A percentile compares a stretch with the other conserved stretches of the same genome.
Conservation (phyloP, 2,888 invertebrate genomes). For the Phortica magna region DNA sequence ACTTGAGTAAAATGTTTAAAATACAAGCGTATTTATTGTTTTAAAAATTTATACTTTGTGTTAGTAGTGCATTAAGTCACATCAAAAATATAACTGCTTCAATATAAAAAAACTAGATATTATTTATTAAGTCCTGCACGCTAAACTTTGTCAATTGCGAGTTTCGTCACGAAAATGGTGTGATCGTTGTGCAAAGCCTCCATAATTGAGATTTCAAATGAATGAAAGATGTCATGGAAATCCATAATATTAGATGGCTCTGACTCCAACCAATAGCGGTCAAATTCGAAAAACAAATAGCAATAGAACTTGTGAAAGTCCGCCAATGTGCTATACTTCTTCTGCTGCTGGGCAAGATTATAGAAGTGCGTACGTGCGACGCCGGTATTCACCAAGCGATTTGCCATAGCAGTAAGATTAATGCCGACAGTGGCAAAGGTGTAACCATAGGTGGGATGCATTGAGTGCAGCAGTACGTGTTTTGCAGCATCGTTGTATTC, state of each 20-base stretch:
- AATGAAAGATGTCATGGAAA: conserved; percentile 91
- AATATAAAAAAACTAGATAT: no score
- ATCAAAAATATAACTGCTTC: no score
- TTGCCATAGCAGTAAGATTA: conserved; percentile 95
- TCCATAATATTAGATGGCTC: conserved; percentile 97
- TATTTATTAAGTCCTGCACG: background rate
- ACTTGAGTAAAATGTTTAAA: no score
- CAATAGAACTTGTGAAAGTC: conserved; percentile 96
- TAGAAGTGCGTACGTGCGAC: conserved; percentile 94
- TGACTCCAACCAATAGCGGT: conserved; percentile 94
- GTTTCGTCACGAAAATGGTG: conserved; percentile 88
- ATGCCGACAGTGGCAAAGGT: conserved; percentile 96
- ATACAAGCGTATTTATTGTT: no score
- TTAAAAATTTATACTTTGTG: no score
- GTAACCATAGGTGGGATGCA: conserved; percentile 93
- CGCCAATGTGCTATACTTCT: conserved; percentile 82
- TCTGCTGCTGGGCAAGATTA: conserved; percentile 81
- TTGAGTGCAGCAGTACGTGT: conserved; percentile 91
- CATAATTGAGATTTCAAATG: conserved; percentile 88
- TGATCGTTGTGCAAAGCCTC: conserved; percentile 83
- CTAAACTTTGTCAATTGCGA: conserved; percentile 86
- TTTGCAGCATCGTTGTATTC: conserved; percentile 89
- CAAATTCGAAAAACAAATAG: conserved; percentile 95
- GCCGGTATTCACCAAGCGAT: conserved; percentile 88
- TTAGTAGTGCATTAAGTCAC: no score